Percentiles rank a stretch among this genome's conserved stretches.
Evolutionary conservation across 2,888 invertebrate species (phyloP).

Genomic region (Dynastes maya): DNA sequence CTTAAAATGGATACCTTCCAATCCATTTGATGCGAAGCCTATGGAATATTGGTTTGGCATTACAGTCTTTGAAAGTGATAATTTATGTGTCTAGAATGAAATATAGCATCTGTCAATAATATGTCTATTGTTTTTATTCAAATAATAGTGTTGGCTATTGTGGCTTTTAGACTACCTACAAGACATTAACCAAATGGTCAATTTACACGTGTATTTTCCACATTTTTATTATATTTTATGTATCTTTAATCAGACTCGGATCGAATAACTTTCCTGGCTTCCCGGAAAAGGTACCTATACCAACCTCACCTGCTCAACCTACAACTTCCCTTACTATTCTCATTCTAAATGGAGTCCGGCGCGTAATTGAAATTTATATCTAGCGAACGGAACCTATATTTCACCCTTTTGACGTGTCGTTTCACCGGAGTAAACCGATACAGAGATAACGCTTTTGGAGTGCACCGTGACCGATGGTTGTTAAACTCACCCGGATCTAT

Average conservation of each 20-base stretch:
- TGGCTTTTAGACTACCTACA: too few species aligned
- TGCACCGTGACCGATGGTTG: slow-evolving; percentile 19
- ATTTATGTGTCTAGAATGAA: too few species aligned
- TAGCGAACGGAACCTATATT: slow-evolving; percentile 42
- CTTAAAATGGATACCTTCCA: too few species aligned
- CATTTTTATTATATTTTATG: too few species aligned
- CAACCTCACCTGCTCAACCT: slow-evolving; percentile 1
- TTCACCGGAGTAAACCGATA: slow-evolving; percentile 39
- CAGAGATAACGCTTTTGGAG: slow-evolving; percentile 36
- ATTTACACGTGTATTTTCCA: too few species aligned
- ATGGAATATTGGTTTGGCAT: too few species aligned
- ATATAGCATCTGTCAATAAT: too few species aligned
- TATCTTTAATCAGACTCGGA: background rate
- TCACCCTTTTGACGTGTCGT: slow-evolving; percentile 45
- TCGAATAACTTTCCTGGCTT: background rate
- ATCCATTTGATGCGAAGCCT: too few species aligned
- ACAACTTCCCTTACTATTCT: slow-evolving; percentile 16
- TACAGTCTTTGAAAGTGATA: too few species aligned
- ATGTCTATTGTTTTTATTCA: too few species aligned
- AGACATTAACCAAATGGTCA: too few species aligned
- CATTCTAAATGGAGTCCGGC: slow-evolving; percentile 36
- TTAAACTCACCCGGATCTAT: slow-evolving; percentile 7
- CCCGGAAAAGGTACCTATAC: background rate
- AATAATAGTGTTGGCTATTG: too few species aligned
- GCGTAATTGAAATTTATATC: slow-evolving; percentile 46